A percentile compares a stretch with the other conserved stretches of the same genome.
Evolutionary conservation across 2,888 invertebrate genomes (phyloP).

Genomic region (Ptilodon capucinus): DNA sequence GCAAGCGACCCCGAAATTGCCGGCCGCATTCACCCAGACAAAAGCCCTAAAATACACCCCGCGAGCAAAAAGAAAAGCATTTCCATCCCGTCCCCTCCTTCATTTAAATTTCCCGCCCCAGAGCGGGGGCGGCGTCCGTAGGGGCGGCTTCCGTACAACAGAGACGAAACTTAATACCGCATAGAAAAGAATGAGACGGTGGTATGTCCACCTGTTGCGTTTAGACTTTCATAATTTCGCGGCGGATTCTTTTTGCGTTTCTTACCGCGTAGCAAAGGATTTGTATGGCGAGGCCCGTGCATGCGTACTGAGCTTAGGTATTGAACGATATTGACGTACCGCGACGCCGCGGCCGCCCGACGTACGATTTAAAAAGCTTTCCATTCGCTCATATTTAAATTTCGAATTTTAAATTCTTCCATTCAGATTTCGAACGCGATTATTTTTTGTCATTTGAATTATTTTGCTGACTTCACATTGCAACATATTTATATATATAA

Average conservation of each 20-base stretch:
- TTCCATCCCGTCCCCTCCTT: constrained; percentile 77
- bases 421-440: background rate
- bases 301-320: constrained; percentile 72
- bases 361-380: constrained; percentile 56
- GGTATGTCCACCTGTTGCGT: constrained; percentile 80
- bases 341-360: constrained; percentile 18
- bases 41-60: constrained; percentile 79
- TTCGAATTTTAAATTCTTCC: constrained; percentile 26
- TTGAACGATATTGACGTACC: constrained; percentile 66
- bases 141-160: constrained; percentile 79
- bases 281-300: constrained; percentile 68
- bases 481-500: too few species aligned
- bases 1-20: constrained; percentile 81
- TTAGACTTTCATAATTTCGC: constrained; percentile 74
- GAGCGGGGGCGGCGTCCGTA: constrained; percentile 74
- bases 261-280: constrained; percentile 69
- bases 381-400: constrained; percentile 31
- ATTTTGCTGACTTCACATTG: background rate
- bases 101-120: constrained; percentile 80
- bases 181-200: constrained; percentile 81
- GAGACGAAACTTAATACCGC: constrained; percentile 72
- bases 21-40: constrained; percentile 81
- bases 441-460: background rate
- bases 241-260: constrained; percentile 73
- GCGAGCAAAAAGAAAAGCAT: constrained; percentile 80